Evolutionary conservation across 2,113 vertebrate genomes (phyloP).

Genomic region (Rhea americana): DNA sequence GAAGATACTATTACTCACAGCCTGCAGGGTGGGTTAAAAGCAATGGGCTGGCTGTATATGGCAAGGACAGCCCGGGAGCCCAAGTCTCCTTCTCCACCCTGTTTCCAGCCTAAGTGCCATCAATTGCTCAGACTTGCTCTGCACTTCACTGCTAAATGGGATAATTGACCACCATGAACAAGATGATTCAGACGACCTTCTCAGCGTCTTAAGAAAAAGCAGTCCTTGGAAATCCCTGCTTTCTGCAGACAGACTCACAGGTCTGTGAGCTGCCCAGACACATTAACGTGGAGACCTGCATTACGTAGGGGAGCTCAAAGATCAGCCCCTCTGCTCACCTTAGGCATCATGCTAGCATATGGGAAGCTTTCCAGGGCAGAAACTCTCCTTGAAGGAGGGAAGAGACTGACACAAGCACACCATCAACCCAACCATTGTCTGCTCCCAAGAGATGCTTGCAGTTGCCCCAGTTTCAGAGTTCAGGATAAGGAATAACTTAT

Average conservation of each 20-base stretch:
- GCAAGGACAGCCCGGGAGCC: background rate
- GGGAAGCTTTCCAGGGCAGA: background rate
- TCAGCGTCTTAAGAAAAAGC: background rate
- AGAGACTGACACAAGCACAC: rapidly evolving
- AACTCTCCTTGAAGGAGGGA: too few relatives aligned
- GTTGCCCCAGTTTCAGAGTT: background rate
- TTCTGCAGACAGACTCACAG: rapidly evolving
- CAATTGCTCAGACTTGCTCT: background rate
- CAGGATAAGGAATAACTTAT: background rate
- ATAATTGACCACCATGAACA: background rate
- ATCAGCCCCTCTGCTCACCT: background rate
- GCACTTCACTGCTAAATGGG: background rate
- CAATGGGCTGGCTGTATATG: rapidly evolving
- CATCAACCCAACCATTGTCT: background rate
- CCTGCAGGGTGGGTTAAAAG: rapidly evolving
- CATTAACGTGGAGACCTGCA: background rate
- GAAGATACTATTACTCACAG: rapidly evolving
- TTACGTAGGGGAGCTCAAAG: rapidly evolving
- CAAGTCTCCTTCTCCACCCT: background rate
- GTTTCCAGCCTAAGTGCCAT: too few relatives aligned
- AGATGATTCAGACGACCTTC: background rate
- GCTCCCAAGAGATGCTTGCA: background rate
- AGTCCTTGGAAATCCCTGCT: background rate
- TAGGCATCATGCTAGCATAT: background rate
- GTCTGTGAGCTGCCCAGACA: background rate